These are phyloP conservation scores for Chondrilla cf. caribensis DNA, from an alignment of 37 sponge, comb jelly and placozoan species.

Conservation along the genomic window DNA sequence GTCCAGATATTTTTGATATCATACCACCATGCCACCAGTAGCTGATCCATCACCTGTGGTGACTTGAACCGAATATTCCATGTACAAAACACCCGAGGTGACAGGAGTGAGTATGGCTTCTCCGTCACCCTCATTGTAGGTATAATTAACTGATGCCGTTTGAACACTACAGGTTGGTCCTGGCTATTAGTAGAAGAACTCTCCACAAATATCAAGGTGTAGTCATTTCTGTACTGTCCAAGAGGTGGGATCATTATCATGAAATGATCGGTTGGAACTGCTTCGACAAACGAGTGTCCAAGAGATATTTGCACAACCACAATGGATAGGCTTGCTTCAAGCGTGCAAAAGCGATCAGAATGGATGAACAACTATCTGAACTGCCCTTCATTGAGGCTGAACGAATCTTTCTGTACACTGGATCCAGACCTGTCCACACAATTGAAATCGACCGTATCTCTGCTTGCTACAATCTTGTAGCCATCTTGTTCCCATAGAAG, in stretches of 20 bases:
- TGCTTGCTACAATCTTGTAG: not conserved
- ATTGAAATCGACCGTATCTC: not conserved
- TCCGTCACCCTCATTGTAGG: not conserved
- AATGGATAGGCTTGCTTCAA: not conserved
- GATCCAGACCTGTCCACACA: not conserved
- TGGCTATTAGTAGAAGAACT: not conserved
- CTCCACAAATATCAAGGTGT: not conserved
- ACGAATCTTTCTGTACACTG: not conserved
- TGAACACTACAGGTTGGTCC: not conserved
- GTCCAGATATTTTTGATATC: too few relatives aligned
- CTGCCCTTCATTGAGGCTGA: not conserved
- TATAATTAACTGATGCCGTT: slow-evolving; percentile 30
- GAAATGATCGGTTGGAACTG: not conserved
- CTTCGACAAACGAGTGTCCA: not conserved
- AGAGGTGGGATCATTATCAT: not conserved
- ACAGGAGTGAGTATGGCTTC: not conserved
- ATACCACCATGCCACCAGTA: too few relatives aligned
- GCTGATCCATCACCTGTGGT: slow-evolving; percentile 5
- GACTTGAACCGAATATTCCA: not conserved
- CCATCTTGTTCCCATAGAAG: not conserved
- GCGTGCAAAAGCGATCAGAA: not conserved
- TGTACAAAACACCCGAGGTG: not conserved
- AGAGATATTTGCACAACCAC: not conserved
- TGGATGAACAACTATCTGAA: not conserved
- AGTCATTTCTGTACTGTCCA: not conserved